Conservation (phyloP, 2,797 vertebrate genomes). For the Aldrovandia affinis region DNA sequence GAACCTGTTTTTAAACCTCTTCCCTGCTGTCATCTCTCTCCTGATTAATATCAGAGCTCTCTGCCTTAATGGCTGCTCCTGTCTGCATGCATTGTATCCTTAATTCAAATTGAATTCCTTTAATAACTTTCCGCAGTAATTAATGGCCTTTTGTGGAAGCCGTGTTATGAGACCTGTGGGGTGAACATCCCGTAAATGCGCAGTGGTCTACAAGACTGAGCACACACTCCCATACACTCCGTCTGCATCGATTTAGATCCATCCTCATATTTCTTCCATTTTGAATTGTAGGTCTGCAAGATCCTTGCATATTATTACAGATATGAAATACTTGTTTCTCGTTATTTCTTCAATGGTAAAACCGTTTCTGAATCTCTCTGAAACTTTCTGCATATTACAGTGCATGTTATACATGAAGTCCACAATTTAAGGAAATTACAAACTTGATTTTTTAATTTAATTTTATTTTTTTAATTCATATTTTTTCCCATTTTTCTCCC, state of each 20-base stretch:
- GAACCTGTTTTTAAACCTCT: not conserved
- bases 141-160: conserved; percentile 19
- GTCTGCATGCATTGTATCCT: not conserved
- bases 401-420: too few relatives aligned
- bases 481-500: too few relatives aligned
- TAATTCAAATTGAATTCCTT: conserved; percentile 23
- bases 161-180: not conserved
- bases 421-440: too few relatives aligned
- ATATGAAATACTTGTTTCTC: not conserved
- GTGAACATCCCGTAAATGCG: not conserved
- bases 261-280: conserved; percentile 8
- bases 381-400: too few relatives aligned
- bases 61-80: conserved; percentile 21
- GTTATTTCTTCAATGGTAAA: not conserved
- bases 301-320: not conserved
- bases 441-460: too few relatives aligned
- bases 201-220: not conserved
- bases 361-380: too few relatives aligned
- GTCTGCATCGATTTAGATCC: conserved; percentile 4
- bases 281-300: not conserved
- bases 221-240: not conserved
- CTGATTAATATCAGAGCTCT: conserved; percentile 26
- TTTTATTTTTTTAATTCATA: too few relatives aligned
- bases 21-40: conserved; percentile 5
- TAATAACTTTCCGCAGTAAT: conserved; percentile 19